A percentile compares a stretch with the other conserved stretches of the same genome.
phyloP scores from a whole-genome alignment of 2,113 vertebrate species.

The Paracanthobrama guichenoti region DNA sequence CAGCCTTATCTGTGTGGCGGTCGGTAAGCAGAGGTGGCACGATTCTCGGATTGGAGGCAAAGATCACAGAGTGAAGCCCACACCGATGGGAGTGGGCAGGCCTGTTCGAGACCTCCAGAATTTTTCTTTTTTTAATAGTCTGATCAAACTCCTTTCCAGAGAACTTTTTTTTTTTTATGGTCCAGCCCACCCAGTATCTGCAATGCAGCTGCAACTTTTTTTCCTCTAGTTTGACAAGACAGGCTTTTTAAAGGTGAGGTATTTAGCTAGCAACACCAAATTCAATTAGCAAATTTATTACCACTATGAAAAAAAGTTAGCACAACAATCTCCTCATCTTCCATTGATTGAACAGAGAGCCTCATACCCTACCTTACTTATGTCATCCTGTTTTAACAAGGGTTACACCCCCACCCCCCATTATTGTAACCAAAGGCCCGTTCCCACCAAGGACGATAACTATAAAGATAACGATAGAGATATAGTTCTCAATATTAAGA shows the following conservation, averaged over 20 bases:
- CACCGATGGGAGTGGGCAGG: neutral
- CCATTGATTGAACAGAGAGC: neutral
- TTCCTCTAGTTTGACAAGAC: neutral
- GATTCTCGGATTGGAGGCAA: slow-evolving; percentile 21
- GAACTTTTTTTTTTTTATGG: neutral
- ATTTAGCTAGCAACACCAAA: neutral
- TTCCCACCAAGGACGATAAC: no score
- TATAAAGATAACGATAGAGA: no score
- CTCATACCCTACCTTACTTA: neutral
- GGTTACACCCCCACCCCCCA: neutral
- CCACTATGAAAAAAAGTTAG: neutral
- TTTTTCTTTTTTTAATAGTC: neutral
- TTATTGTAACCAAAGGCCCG: no score
- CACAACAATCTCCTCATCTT: neutral
- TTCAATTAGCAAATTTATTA: neutral
- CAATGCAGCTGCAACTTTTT: slow-evolving; percentile 11
- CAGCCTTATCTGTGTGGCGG: slow-evolving; percentile 48
- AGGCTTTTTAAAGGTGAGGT: slow-evolving; percentile 13
- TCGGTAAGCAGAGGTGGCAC: slow-evolving; percentile 6
- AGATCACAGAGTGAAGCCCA: slow-evolving; percentile 33
- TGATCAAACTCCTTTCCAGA: neutral
- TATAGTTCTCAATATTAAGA: no score
- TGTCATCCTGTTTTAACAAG: neutral
- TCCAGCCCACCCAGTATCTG: slow-evolving; percentile 22
- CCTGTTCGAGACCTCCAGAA: neutral